Percentiles rank a stretch among this genome's conserved stretches.
These are phyloP conservation scores for Augochlora pura DNA, from an alignment of 1,140 invertebrate species.

Conservation along the genomic window DNA sequence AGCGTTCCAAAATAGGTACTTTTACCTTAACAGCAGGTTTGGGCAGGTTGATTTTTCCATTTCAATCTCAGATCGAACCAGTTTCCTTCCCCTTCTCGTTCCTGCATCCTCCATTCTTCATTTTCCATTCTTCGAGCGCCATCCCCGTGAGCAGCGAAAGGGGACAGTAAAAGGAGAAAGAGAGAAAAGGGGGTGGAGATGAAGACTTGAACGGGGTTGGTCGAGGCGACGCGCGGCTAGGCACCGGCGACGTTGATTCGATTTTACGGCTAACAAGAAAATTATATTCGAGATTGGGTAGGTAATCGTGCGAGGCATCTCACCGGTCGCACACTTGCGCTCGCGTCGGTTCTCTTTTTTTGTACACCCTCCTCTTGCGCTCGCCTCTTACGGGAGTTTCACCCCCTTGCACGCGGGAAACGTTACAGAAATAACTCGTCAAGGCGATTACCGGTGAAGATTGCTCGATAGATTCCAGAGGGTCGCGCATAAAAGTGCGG, in stretches of 20 bases:
- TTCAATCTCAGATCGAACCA: slow-evolving; percentile 41
- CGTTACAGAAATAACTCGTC: slow-evolving; percentile 58
- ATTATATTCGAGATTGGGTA: slow-evolving; percentile 79
- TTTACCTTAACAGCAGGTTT: slow-evolving; percentile 23
- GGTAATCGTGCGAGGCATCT: slow-evolving; percentile 71
- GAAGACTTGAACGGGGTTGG: slow-evolving; percentile 46
- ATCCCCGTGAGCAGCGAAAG: slow-evolving; percentile 13
- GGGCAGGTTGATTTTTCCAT: slow-evolving; percentile 63
- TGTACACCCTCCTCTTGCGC: slow-evolving; percentile 44
- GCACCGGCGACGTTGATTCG: slow-evolving; percentile 73
- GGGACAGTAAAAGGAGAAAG: slow-evolving; percentile 28
- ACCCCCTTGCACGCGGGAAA: slow-evolving; percentile 40
- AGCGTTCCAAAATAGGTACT: no score
- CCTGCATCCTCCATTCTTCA: background rate
- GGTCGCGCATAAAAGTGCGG: slow-evolving; percentile 29
- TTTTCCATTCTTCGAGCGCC: background rate
- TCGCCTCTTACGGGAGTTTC: slow-evolving; percentile 45
- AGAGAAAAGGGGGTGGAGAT: slow-evolving; percentile 26
- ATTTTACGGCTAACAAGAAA: slow-evolving; percentile 80
- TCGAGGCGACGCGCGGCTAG: slow-evolving; percentile 50
- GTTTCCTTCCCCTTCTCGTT: background rate
- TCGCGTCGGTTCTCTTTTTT: slow-evolving; percentile 35
- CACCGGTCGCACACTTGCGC: slow-evolving; percentile 48
- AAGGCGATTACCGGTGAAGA: slow-evolving; percentile 46
- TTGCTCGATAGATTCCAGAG: slow-evolving; percentile 32